These are phyloP conservation scores for Phylloscopus trochilus DNA, from an alignment of 2,113 vertebrate genomes.

Conservation along the genomic window DNA sequence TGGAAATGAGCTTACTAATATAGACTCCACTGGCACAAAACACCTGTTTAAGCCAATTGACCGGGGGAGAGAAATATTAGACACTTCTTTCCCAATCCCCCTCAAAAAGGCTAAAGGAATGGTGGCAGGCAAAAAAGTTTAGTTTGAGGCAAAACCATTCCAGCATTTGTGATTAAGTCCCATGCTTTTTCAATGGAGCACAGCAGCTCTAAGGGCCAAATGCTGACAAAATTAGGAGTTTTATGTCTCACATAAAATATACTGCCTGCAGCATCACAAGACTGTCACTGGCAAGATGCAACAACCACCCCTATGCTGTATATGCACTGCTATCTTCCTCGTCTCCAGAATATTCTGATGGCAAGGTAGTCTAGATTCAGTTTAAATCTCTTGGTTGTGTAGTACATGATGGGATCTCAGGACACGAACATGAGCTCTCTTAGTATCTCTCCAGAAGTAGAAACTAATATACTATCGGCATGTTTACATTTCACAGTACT, in stretches of 20 bases:
- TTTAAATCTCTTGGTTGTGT: neutral
- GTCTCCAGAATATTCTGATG: neutral
- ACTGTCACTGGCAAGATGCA: neutral
- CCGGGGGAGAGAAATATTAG: neutral
- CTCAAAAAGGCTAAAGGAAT: neutral
- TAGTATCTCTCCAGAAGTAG: neutral
- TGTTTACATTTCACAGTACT: neutral
- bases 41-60: neutral
- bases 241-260: neutral
- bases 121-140: neutral
- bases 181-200: neutral
- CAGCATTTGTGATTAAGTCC: neutral
- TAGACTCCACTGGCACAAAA: neutral
- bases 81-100: fast-evolving
- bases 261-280: neutral
- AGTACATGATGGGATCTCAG: neutral
- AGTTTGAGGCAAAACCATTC: neutral
- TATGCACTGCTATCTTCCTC: neutral
- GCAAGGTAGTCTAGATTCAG: neutral
- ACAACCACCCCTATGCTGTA: neutral
- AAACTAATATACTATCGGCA: neutral
- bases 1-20: neutral
- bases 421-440: neutral
- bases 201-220: neutral
- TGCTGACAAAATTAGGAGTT: neutral